Evolutionary conservation across 2,797 vertebrate species (phyloP).

Genomic region (Erithacus rubecula): DNA sequence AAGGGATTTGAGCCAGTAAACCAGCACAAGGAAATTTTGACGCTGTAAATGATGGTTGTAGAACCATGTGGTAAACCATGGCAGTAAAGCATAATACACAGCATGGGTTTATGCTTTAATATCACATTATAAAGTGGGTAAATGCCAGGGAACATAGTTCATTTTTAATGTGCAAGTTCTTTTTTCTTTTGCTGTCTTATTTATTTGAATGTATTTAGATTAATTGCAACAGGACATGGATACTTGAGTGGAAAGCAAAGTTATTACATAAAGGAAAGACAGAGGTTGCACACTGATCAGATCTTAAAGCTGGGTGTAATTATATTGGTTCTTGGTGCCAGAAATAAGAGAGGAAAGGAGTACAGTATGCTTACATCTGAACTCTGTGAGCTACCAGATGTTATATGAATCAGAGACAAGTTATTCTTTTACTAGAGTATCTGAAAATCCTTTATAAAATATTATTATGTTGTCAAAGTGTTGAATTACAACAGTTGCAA

Average conservation of each 20-base stretch:
- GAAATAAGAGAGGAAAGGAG: neutral
- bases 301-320: neutral
- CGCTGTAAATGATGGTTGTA: neutral
- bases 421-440: conserved; percentile 25
- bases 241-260: neutral
- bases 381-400: conserved; percentile 16
- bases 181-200: neutral
- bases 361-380: neutral
- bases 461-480: conserved; percentile 55
- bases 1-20: neutral
- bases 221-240: neutral
- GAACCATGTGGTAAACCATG: neutral
- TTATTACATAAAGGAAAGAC: neutral
- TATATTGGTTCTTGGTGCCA: neutral
- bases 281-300: neutral
- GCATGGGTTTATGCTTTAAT: neutral
- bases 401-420: conserved; percentile 26
- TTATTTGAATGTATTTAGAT: neutral
- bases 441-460: conserved; percentile 43
- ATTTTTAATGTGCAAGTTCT: neutral
- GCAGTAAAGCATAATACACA: neutral
- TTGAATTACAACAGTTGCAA: conserved; percentile 63
- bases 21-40: neutral
- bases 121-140: neutral
- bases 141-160: fast-evolving